Conservation (phyloP, 2,797 vertebrate species). For the Pampus argenteus region DNA sequence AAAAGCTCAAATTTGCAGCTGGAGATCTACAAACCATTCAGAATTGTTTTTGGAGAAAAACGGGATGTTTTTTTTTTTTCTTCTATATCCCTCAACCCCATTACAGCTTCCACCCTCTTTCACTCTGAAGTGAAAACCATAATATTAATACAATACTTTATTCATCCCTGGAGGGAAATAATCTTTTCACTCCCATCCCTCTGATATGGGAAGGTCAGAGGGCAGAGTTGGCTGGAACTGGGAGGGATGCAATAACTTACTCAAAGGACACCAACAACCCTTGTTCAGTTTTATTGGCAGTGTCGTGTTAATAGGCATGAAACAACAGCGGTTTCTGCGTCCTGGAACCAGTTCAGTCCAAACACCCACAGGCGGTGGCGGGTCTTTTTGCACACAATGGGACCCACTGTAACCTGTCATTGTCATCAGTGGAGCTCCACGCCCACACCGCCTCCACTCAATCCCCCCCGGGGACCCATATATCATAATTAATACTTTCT, state of each 20-base stretch:
- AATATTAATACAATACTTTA: slow-evolving; percentile 31
- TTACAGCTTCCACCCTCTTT: slow-evolving; percentile 11
- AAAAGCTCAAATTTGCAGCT: slow-evolving; percentile 6
- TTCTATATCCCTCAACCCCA: background rate
- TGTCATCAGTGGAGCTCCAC: slow-evolving; percentile 31
- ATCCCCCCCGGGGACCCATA: background rate
- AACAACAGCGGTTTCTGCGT: slow-evolving; percentile 29
- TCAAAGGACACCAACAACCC: slow-evolving; percentile 26
- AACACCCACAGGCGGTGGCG: slow-evolving; percentile 23
- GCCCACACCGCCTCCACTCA: slow-evolving; percentile 2
- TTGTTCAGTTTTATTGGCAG: slow-evolving; percentile 18
- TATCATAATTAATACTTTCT: slow-evolving; percentile 52
- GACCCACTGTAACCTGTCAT: slow-evolving; percentile 50
- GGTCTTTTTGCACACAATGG: slow-evolving; percentile 31
- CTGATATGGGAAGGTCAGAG: slow-evolving; percentile 49
- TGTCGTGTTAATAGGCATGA: slow-evolving; percentile 31
- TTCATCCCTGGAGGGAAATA: slow-evolving; percentile 44
- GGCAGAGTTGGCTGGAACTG: slow-evolving; percentile 28
- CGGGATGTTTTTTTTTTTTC: slow-evolving; percentile 9
- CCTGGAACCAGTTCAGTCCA: slow-evolving; percentile 21
- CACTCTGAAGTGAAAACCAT: slow-evolving; percentile 20
- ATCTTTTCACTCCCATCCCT: slow-evolving; percentile 10
- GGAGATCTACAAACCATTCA: slow-evolving; percentile 26
- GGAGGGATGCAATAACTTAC: slow-evolving; percentile 29
- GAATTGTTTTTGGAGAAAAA: background rate